Conservation (phyloP, 2,113 vertebrate genomes). For the Psittacara wagleri region DNA sequence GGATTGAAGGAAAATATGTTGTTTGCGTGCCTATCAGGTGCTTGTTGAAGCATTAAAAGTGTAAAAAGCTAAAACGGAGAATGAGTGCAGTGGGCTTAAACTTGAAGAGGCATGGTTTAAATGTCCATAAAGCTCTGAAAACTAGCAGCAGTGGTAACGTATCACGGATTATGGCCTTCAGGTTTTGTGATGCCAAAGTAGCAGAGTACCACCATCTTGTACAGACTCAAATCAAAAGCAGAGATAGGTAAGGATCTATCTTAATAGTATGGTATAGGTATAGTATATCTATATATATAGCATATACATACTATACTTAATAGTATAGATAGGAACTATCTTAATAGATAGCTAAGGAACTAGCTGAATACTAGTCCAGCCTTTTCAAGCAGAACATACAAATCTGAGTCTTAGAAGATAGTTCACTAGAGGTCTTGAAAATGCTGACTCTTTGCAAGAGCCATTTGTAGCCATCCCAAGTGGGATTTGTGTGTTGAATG, state of each 20-base stretch:
- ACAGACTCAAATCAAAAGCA: background rate
- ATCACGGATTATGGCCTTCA: background rate
- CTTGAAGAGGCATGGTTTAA: background rate
- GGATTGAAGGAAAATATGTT: background rate
- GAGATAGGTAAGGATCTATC: too few relatives aligned
- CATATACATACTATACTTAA: too few relatives aligned
- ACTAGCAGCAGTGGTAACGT: background rate
- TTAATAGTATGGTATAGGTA: too few relatives aligned
- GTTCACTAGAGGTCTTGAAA: background rate
- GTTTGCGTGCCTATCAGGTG: background rate
- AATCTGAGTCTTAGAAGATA: background rate
- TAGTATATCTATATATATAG: too few relatives aligned
- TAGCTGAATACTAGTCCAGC: background rate
- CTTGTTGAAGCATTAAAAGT: background rate
- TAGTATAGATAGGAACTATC: too few relatives aligned
- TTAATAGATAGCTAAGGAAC: too few relatives aligned
- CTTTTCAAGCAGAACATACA: background rate
- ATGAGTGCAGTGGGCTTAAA: background rate
- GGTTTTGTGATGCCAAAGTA: background rate
- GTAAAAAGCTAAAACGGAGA: background rate
- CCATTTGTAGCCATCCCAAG: accelerated
- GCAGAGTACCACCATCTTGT: background rate
- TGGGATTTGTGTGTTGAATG: background rate
- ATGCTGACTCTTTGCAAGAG: background rate
- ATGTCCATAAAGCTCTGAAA: background rate